A percentile compares a stretch with the other conserved stretches of the same genome.
Evolutionary conservation across 2,888 invertebrate species (phyloP).

Genomic region (Drosophila mercatorum): DNA sequence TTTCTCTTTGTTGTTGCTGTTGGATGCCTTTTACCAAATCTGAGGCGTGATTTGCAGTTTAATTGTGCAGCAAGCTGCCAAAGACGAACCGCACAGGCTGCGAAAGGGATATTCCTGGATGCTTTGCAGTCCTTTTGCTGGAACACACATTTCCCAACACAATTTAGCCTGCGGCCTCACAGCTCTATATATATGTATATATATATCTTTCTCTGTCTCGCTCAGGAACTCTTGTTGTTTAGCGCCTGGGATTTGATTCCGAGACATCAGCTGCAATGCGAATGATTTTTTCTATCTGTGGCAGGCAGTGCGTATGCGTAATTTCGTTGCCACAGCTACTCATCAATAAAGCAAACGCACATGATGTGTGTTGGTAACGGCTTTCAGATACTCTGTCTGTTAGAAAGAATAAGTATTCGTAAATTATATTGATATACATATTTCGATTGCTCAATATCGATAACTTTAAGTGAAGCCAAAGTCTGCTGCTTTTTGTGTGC

Average conservation of each 20-base stretch:
- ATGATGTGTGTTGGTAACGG: neutral
- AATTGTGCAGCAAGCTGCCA: conserved; percentile 73
- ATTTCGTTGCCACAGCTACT: conserved; percentile 25
- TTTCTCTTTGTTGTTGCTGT: conserved; percentile 16
- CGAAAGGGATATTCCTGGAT: conserved; percentile 52
- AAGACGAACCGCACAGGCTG: conserved; percentile 47
- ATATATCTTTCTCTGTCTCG: neutral
- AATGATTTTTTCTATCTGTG: conserved; percentile 10
- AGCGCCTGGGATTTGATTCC: conserved; percentile 6
- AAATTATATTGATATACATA: too few species aligned
- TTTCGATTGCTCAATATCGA: neutral
- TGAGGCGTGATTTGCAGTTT: conserved; percentile 76
- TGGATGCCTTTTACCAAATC: conserved; percentile 69
- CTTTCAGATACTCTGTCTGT: neutral
- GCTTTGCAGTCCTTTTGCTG: conserved; percentile 18
- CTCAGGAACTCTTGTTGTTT: conserved; percentile 19
- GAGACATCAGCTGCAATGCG: conserved; percentile 12
- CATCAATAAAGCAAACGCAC: conserved; percentile 39
- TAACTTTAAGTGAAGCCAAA: neutral
- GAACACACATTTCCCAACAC: conserved; percentile 12
- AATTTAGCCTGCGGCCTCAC: neutral
- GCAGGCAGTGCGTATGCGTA: conserved; percentile 49
- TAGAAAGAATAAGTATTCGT: neutral
- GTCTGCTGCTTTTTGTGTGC: neutral
- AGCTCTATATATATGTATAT: too few species aligned